Evolutionary conservation across 2,888 invertebrate species (phyloP).

Genomic region (Antheraea assamensis): DNA sequence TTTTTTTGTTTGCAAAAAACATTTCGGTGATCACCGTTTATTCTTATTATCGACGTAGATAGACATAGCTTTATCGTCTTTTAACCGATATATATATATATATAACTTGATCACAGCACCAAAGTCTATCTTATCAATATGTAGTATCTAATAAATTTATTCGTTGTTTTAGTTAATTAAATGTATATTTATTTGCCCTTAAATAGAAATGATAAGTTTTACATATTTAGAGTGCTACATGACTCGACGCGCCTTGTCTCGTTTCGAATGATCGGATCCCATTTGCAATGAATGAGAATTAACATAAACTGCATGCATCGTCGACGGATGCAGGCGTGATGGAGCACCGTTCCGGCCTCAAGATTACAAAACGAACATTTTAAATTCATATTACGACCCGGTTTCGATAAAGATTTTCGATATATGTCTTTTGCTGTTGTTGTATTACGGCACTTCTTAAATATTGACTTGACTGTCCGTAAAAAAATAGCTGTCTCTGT

Average conservation of each 20-base stretch:
- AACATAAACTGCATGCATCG: constrained; percentile 66
- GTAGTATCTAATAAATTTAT: background rate
- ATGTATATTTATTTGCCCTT: no score
- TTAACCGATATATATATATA: no score
- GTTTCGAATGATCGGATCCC: constrained; percentile 55
- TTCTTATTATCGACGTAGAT: constrained; percentile 1
- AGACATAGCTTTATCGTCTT: background rate
- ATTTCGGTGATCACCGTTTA: background rate
- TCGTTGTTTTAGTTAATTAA: background rate
- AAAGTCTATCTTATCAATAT: background rate
- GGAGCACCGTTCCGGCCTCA: constrained; percentile 41
- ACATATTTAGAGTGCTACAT: constrained; percentile 20
- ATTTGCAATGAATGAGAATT: constrained; percentile 79
- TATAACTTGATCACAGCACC: background rate
- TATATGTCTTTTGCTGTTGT: background rate
- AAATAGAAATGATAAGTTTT: background rate
- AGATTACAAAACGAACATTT: constrained; percentile 52
- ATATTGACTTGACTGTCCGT: background rate
- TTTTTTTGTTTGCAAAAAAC: background rate
- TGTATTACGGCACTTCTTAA: background rate
- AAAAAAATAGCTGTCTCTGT: no score
- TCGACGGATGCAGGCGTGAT: constrained; percentile 47
- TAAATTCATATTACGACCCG: constrained; percentile 41
- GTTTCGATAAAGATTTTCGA: constrained; percentile 28
- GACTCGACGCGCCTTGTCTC: constrained; percentile 51